Evolutionary conservation across 2,888 invertebrate genomes (phyloP).

Genomic region (Heliconius sara): DNA sequence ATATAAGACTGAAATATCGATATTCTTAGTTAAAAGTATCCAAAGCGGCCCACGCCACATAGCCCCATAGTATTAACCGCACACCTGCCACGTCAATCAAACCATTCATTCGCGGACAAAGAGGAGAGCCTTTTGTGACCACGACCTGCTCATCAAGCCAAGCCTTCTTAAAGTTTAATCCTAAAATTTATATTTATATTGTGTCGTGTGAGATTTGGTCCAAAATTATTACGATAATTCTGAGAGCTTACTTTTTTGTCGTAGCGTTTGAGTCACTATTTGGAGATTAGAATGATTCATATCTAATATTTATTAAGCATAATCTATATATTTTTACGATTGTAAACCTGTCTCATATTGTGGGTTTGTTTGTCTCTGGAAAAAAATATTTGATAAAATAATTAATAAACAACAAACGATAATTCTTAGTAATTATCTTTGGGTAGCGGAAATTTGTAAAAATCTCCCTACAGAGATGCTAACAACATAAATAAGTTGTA

Average conservation of each 20-base stretch:
- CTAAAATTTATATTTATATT: slow-evolving; percentile 23
- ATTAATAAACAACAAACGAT: too few relatives aligned
- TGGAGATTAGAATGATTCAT: not conserved
- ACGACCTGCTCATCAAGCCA: slow-evolving; percentile 11
- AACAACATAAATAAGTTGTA: too few relatives aligned
- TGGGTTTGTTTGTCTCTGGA: not conserved
- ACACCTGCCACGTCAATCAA: slow-evolving; percentile 72
- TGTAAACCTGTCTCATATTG: not conserved
- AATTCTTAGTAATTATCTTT: too few relatives aligned
- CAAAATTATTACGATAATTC: not conserved
- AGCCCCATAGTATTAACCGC: slow-evolving; percentile 67
- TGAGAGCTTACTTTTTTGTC: not conserved
- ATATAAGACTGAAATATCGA: slow-evolving; percentile 21
- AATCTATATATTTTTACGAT: not conserved
- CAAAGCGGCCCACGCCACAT: slow-evolving; percentile 59
- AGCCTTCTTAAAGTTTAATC: slow-evolving; percentile 14
- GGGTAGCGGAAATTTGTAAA: too few relatives aligned
- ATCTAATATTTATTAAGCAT: not conserved
- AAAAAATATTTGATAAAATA: too few relatives aligned
- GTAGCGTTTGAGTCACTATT: not conserved
- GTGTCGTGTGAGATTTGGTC: not conserved
- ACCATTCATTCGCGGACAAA: slow-evolving; percentile 57
- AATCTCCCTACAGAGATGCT: too few relatives aligned
- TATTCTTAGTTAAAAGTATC: slow-evolving; percentile 38
- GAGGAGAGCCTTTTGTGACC: slow-evolving; percentile 45